Base-by-base conservation (phyloP, 1,140 invertebrate species). In the Drosophila mojavensis region DNA sequence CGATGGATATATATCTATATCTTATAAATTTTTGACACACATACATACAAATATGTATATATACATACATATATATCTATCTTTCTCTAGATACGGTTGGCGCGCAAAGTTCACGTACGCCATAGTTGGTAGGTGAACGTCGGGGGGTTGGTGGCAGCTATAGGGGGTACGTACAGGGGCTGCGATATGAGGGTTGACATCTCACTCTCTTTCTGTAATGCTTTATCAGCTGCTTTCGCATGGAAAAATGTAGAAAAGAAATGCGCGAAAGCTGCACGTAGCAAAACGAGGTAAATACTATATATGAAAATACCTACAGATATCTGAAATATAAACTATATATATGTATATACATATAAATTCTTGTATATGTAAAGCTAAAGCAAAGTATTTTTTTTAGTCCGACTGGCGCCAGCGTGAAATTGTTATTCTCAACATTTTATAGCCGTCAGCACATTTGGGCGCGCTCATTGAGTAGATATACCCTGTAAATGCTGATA, bases 101-200 rank as follows among this genome's bases (percentile, higher is more conserved):
- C 17, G 65, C 67, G 76, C 76, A 86, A 88, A 86, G 83, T 88
- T 79, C 76, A 72, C 68, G 69, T 62, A 45, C 51, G 30, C 41
- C 78, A 24, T 61, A 79, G 68, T 70, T 67, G 83, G 75, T 68
- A 60, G 60, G 75, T 81, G 81, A 82, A 74, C 71, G 59, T 66
- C 15, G 54, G 10, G 3, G 24, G 24, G 45, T 15, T 10, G 17
- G 17, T 15, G 5, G 30, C 53, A 20, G 53, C 9, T 36, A 7
- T 10, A 36, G 33, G 33, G 36, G 36, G 36, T 11, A 13, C 5
- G 36, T 11, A 13, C 1, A 39, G 36, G 11, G 36, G 36, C 36
- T 13, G 36, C 3, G 36, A 10, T 4, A 39, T 11, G 36, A 39
- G 36, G 36, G 36, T 39, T 39, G 36, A 39, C 36, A 39, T 39